Conservation (phyloP, 2,888 invertebrate genomes). For the Taphrorychus bicolor region DNA sequence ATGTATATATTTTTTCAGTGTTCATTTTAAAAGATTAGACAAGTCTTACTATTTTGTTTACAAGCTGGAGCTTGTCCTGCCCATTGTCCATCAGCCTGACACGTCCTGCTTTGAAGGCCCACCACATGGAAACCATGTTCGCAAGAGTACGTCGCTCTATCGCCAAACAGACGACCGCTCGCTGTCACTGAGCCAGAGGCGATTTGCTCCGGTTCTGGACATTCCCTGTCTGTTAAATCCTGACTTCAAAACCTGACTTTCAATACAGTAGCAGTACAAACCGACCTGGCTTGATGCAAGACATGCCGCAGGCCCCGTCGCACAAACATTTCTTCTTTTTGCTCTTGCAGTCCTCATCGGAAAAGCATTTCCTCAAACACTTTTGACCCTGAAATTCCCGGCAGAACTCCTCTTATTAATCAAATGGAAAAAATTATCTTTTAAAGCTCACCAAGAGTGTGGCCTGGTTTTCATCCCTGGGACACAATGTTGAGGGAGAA, state of each 20-base stretch:
- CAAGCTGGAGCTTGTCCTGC: constrained; percentile 84
- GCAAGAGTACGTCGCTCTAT: constrained; percentile 74
- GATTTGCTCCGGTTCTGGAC: constrained; percentile 79
- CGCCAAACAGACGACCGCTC: constrained; percentile 82
- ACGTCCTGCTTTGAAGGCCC: constrained; percentile 84
- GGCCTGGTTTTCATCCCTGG: constrained; percentile 86
- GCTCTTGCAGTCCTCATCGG: constrained; percentile 95
- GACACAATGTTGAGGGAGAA: constrained; percentile 85
- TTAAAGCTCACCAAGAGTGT: constrained; percentile 66
- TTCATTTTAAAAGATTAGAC: background rate
- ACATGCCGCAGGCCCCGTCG: constrained; percentile 96
- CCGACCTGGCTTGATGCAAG: constrained; percentile 94
- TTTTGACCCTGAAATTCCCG: constrained; percentile 71
- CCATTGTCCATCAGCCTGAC: constrained; percentile 94
- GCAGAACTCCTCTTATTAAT: background rate
- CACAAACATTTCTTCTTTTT: constrained; percentile 96
- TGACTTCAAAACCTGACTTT: too few relatives aligned
- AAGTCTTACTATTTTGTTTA: constrained; percentile 77
- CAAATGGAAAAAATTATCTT: background rate
- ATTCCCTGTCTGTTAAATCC: constrained; percentile 74
- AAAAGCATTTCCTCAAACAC: constrained; percentile 90
- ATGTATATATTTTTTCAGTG: too few relatives aligned
- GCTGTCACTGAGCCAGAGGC: constrained; percentile 79
- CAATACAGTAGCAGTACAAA: too few relatives aligned
- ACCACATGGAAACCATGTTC: constrained; percentile 88